Base-by-base conservation (phyloP, 2,888 invertebrate species). In the Drosophila cracens region DNA sequence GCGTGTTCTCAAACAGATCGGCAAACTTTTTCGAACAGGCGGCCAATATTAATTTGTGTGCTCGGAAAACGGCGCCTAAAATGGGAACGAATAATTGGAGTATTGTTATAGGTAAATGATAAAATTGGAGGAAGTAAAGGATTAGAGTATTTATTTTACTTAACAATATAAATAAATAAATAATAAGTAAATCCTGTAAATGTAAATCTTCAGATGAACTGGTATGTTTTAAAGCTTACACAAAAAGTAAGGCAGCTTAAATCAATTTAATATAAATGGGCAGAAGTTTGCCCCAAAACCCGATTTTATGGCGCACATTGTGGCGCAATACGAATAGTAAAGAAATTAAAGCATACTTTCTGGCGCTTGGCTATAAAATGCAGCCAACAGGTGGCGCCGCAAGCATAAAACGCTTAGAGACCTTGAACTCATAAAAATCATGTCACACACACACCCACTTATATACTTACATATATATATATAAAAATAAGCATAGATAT, bases 1-100 rank as follows among this genome's bases (percentile, higher is more conserved):
- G 97, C 84, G 97, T 97, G 81, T 96, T 96, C 94, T 97, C 97
- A 94, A 98, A 98, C 85, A 98, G 94, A 94, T 97, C 97, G 92
- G 97, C 97, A 94, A 98, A 96, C 93, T 98, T 97, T 93, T 97
- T 98, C 94, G 97, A 97, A 95, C 97, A 97, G 92, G 98, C 98
- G 87, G 98, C 98, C 93, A 98, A 94, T 92, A 98, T 98, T 92
- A 98, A 95, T 94, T 97, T 97, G 94, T 98, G 98, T 87, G 97
- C 98, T 94, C 96, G 96, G 94, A 97, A 98, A 92, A 97, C 97
- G 92, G 97, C 96, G 93, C 97, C 97, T 97, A 94, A 94, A 94
- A 27, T 38, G 21, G 0, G 0, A n/a, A 1, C 0, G 8, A 34
- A 5, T 53, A 16, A 25, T 7, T 8, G 1, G 13, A 21, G 13